phyloP scores from a whole-genome alignment of 2,888 invertebrate species.

The Trissolcus brochymenae region DNA sequence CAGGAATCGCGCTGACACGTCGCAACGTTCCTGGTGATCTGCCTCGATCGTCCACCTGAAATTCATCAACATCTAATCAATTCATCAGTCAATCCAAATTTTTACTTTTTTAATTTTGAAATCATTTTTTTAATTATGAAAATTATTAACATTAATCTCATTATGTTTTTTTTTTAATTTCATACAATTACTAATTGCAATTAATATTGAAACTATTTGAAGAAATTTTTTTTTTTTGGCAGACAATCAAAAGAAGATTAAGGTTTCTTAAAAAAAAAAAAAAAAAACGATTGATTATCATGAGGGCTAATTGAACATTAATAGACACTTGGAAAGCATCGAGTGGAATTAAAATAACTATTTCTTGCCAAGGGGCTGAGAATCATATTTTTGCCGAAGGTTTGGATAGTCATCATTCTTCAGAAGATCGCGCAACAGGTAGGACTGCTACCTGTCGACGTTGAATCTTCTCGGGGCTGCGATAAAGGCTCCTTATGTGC shows the following conservation, averaged over 20 bases:
- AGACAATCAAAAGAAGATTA: too few relatives aligned
- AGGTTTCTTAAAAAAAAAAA: not conserved
- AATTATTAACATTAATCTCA: too few relatives aligned
- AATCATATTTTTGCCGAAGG: slow-evolving; percentile 48
- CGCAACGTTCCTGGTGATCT: slow-evolving; percentile 73
- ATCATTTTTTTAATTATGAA: too few relatives aligned
- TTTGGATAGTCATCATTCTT: slow-evolving; percentile 52
- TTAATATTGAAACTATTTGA: too few relatives aligned
- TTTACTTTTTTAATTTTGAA: too few relatives aligned
- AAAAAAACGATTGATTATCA: slow-evolving; percentile 1
- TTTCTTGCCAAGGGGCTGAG: slow-evolving; percentile 7
- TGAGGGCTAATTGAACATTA: slow-evolving; percentile 30
- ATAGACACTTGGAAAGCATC: slow-evolving; percentile 14
- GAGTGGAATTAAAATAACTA: slow-evolving; percentile 33
- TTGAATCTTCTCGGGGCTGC: slow-evolving; percentile 47
- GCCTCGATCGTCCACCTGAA: slow-evolving; percentile 74
- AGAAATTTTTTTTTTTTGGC: too few relatives aligned
- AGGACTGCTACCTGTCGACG: slow-evolving; percentile 62
- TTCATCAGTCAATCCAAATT: not conserved
- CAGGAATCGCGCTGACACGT: slow-evolving; percentile 69
- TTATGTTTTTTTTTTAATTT: too few relatives aligned
- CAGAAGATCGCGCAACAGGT: slow-evolving; percentile 71
- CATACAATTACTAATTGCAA: too few relatives aligned
- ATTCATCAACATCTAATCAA: slow-evolving; percentile 8
- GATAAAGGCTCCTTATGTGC: slow-evolving; percentile 56